Conservation (phyloP, 2,888 invertebrate species). For the Ramazzottius varieornatus region DNA sequence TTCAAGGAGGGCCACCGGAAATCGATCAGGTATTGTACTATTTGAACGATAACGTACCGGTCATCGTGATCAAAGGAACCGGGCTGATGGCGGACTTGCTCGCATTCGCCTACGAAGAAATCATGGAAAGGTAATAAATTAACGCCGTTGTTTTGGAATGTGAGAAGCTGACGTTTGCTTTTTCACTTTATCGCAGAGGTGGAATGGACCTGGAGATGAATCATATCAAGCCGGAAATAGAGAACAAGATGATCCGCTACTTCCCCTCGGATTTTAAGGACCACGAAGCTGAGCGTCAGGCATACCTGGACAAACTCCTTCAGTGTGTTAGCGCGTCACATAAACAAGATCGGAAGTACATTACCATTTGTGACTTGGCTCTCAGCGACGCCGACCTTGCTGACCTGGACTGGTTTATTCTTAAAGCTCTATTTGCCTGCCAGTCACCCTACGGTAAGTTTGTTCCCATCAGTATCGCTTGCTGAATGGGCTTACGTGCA, state of each 20-base stretch:
- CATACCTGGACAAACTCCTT: slow-evolving; percentile 20
- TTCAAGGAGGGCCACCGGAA: slow-evolving; percentile 20
- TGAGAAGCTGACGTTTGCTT: not conserved
- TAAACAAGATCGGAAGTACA: slow-evolving; percentile 10
- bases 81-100: slow-evolving; percentile 22
- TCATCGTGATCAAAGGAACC: slow-evolving; percentile 21
- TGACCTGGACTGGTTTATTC: not conserved
- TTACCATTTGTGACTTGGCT: not conserved
- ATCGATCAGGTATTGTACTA: slow-evolving; percentile 19
- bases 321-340: slow-evolving; percentile 19
- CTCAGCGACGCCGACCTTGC: not conserved
- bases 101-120: slow-evolving; percentile 20
- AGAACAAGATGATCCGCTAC: slow-evolving; percentile 17
- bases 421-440: not conserved
- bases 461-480: not conserved
- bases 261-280: slow-evolving; percentile 19
- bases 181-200: not conserved
- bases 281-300: slow-evolving; percentile 18
- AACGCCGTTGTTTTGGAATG: not conserved
- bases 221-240: slow-evolving; percentile 20
- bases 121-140: slow-evolving; percentile 15
- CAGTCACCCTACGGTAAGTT: not conserved
- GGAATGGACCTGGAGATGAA: not conserved
- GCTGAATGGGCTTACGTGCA: not conserved
- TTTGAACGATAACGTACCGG: slow-evolving; percentile 20